Evolutionary conservation across 2,113 vertebrate genomes (phyloP), one percentile per base, ranked within the genome.

Genomic region (Heteronetta atricapilla): DNA sequence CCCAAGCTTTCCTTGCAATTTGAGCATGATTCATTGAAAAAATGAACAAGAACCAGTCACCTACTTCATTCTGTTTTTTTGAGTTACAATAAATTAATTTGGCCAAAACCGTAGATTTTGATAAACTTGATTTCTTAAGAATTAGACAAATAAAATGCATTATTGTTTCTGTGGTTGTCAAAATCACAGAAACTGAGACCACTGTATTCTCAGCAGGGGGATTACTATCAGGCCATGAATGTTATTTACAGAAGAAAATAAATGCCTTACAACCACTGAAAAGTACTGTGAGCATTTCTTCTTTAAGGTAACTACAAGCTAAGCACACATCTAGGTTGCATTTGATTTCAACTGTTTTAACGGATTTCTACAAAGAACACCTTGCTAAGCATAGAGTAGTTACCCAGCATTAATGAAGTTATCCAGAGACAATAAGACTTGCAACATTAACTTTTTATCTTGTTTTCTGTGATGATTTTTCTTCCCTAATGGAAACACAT

Each of bases 391-490:
- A 59, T 76, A 81, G 60, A 90, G 56, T 78, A 85, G 79, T 95
- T 91, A 93, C 50, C 44, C 81, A 91, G 59, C 46, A 86, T 92
- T 96, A 91, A 95, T 87, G 77, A 85, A 93, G 63, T 82, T 94
- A 56, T 85, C 85, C 53, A 73, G 21, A 93, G 81, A 92, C 83
- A 95, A 95, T 89, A 69, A 87, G 90, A 96, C 95, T 83, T 92
- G 87, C 93, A 91, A 89, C 95, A 94, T 95, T 95, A 96, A 94
- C 82, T 94, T 97, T 94, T 96, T 91, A 91, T 94, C 95, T 97
- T 96, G 60, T 87, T 96, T 96, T 93, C 70, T 62, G 34, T 81
- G 95, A 95, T 90, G 77, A 91, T 91, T 96, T 97, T 94, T 95
- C 82, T 95, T 94, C 63, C 88, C 60, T 91, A 94, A 87, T 87